A percentile compares a stretch with the other conserved stretches of the same genome.
These are phyloP conservation scores for Formicarius rufipectus DNA, from an alignment of 2,113 vertebrate genomes.

Conservation along the genomic window DNA sequence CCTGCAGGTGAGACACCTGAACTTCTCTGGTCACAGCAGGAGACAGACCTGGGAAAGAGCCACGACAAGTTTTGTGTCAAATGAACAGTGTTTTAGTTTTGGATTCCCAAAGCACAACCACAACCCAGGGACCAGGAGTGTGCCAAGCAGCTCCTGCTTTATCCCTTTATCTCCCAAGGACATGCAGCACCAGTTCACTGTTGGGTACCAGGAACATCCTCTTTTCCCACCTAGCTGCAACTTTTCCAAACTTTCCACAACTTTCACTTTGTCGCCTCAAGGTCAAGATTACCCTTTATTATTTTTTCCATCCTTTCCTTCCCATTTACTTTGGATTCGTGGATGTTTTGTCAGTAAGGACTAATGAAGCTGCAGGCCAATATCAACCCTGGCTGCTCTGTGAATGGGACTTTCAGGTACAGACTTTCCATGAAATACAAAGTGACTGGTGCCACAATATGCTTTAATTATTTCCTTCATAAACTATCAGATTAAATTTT, in stretches of 20 bases:
- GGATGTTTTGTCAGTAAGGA: neutral
- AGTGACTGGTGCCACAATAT: constrained; percentile 47
- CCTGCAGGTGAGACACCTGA: neutral
- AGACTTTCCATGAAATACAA: constrained; percentile 38
- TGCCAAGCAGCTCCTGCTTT: neutral
- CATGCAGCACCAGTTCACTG: neutral
- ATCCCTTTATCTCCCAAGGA: neutral
- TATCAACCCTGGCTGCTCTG: neutral
- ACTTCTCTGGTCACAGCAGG: neutral
- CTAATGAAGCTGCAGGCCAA: neutral
- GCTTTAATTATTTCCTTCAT: constrained; percentile 76
- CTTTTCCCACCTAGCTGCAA: neutral
- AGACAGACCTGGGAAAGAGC: neutral
- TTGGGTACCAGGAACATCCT: neutral
- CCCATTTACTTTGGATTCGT: neutral
- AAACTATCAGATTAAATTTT: constrained; percentile 74
- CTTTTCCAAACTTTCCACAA: neutral
- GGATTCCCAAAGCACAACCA: neutral
- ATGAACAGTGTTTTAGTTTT: neutral
- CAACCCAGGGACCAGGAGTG: neutral
- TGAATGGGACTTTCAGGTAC: neutral
- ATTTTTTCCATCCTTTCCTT: neutral
- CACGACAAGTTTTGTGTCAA: rapidly evolving
- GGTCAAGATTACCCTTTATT: neutral
- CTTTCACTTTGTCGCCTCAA: neutral